Evolutionary conservation across 2,888 invertebrate genomes (phyloP).

Genomic region (Cheilosia vulpina): DNA sequence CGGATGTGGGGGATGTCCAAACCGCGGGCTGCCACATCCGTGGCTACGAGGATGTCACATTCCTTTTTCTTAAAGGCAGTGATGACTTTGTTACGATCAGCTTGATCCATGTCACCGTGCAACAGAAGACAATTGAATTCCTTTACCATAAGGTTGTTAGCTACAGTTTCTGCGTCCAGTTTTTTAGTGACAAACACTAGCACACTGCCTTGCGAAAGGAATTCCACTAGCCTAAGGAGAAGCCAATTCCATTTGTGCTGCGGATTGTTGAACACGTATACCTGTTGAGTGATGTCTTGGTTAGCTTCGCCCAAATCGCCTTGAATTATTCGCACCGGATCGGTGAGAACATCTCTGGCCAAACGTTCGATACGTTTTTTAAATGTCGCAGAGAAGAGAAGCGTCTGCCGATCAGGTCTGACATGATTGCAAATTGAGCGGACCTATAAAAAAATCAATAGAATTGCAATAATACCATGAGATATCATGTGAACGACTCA

Average conservation of each 20-base stretch:
- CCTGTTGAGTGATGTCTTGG: conserved; percentile 95
- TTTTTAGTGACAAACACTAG: conserved; percentile 99
- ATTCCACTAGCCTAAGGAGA: conserved; percentile 92
- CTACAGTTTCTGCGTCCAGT: conserved; percentile 96
- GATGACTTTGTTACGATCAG: conserved; percentile 98
- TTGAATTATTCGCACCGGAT: conserved; percentile 98
- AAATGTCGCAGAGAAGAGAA: conserved; percentile 99
- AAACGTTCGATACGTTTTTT: conserved; percentile 96
- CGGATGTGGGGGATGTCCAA: conserved; percentile 98
- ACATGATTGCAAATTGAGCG: conserved; percentile 98
- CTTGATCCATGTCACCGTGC: conserved; percentile 99
- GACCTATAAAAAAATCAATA: conserved; percentile 88
- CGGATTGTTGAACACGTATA: conserved; percentile 91
- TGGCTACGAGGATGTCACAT: conserved; percentile 94
- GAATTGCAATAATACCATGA: not conserved
- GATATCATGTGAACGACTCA: conserved; percentile 14
- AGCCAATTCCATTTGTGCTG: conserved; percentile 98
- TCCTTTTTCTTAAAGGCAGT: conserved; percentile 96
- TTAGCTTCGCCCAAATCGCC: conserved; percentile 97
- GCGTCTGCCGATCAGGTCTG: conserved; percentile 96
- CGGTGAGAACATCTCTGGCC: conserved; percentile 95
- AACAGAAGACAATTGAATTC: conserved; percentile 93
- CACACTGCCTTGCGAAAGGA: conserved; percentile 95
- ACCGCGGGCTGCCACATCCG: conserved; percentile 93
- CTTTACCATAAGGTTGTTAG: conserved; percentile 88